Percentiles rank a stretch among this genome's conserved stretches.
These are phyloP conservation scores for Sus cebifrons DNA, from an alignment of 2,797 vertebrate species.

Conservation along the genomic window DNA sequence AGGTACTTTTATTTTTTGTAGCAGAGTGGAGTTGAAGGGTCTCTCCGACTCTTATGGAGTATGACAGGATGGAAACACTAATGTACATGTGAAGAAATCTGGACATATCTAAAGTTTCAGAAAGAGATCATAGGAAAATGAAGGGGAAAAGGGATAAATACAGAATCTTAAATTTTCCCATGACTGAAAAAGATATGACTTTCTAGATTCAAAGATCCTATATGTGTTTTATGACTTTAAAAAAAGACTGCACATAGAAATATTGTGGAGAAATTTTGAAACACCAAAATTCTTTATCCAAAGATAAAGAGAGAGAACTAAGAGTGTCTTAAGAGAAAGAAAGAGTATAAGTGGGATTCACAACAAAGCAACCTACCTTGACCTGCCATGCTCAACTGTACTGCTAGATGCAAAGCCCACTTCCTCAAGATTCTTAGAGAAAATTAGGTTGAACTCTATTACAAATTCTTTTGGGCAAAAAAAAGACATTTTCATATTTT, in stretches of 20 bases:
- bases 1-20: background rate
- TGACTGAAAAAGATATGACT: background rate
- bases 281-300: background rate
- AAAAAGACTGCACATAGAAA: background rate
- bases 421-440: background rate
- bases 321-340: background rate
- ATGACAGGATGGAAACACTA: background rate
- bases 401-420: background rate
- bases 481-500: constrained; percentile 29
- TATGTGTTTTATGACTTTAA: background rate
- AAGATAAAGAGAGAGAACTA: background rate
- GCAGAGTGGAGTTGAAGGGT: background rate
- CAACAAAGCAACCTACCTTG: background rate
- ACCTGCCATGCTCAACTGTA: background rate
- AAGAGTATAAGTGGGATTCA: background rate
- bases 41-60: background rate
- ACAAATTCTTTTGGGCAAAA: constrained; percentile 18
- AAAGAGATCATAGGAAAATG: background rate
- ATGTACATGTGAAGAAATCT: background rate
- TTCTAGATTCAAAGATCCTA: background rate
- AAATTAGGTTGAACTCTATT: background rate
- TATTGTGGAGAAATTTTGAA: background rate
- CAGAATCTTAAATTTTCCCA: background rate
- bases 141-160: background rate
- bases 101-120: background rate